Evolutionary conservation across 2,888 invertebrate genomes (phyloP), one percentile per base, ranked within the genome.

Genomic region (Scaptomyza polygonia): DNA sequence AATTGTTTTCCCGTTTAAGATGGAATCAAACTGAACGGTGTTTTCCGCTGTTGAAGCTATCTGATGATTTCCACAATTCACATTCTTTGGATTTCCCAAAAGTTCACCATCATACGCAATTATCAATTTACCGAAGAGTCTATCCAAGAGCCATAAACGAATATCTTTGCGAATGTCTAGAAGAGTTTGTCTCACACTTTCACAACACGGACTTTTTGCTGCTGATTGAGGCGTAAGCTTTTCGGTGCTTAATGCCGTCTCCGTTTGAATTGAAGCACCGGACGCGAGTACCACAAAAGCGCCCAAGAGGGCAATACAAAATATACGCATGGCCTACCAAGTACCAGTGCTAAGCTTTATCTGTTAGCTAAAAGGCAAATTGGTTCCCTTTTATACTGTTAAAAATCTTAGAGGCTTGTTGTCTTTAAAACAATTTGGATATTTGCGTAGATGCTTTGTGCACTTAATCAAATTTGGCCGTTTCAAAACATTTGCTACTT

Each of bases 111-210:
- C 80, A 32, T 81, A 58, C 14, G 51, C 25, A 2, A 84, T 51
- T 45, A 86, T 16, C 5, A 81, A 36, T 51, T 80, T 81, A 32
- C 80, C 86, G 45, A 81, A 83, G 5, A 81, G 74, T 47, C 80
- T 65, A 59, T 81, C 80, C 27, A 81, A 65, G 4, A 81, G 67
- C 80, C 80, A 81, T 29, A 81, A 52, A 0, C 80, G 80, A 27
- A 81, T 81, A 62, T 81, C 80, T 42, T 81, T 81, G n/a, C 84
- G 73, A 45, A 81, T 81, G 16, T 81, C 81, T 47, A 81, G 21
- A 21, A 81, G 72, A 34, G 78, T 77, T 84, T 86, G 87, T 32
- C 81, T 52, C 34, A 81, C 80, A 80, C 84, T 64, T 73, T 81
- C 86, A 80, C 80, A 81, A 69, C 80, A 81, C 39, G 77, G 77